These are phyloP conservation scores for Martes martes DNA, from an alignment of 2,113 vertebrate genomes.

Conservation along the genomic window DNA sequence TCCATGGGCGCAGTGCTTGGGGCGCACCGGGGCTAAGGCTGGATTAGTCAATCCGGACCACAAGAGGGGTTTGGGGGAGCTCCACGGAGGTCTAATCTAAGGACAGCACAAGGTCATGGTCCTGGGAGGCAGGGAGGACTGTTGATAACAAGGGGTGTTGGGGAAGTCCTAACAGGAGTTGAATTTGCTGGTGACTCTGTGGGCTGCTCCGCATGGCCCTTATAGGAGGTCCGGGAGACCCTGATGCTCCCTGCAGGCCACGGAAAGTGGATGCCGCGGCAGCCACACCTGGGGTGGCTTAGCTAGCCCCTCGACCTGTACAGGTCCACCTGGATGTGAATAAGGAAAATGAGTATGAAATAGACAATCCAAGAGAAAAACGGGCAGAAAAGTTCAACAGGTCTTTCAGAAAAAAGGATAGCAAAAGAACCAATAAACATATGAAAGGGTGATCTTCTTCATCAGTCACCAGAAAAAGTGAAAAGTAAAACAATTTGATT, in stretches of 20 bases:
- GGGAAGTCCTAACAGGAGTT: background rate
- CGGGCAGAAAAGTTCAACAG: background rate
- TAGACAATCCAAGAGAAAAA: background rate
- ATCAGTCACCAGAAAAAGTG: background rate
- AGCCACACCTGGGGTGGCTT: background rate
- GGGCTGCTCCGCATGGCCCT: background rate
- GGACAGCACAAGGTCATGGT: background rate
- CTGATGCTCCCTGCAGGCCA: background rate
- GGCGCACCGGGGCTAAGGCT: background rate
- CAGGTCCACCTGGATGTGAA: background rate
- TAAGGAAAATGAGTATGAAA: background rate
- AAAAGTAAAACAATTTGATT: background rate
- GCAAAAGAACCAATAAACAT: background rate
- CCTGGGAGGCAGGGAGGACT: background rate
- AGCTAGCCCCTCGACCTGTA: background rate
- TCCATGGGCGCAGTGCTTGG: background rate
- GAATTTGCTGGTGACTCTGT: no score
- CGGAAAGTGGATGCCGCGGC: background rate
- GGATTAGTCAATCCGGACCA: background rate
- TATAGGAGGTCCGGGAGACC: no score
- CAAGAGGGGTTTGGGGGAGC: no score
- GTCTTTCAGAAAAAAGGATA: background rate
- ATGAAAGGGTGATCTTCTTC: no score
- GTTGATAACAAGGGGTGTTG: no score
- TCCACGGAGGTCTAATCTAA: background rate